Conservation (phyloP, 92 coral and sea anemone species). For the Paramuricea clavata region DNA sequence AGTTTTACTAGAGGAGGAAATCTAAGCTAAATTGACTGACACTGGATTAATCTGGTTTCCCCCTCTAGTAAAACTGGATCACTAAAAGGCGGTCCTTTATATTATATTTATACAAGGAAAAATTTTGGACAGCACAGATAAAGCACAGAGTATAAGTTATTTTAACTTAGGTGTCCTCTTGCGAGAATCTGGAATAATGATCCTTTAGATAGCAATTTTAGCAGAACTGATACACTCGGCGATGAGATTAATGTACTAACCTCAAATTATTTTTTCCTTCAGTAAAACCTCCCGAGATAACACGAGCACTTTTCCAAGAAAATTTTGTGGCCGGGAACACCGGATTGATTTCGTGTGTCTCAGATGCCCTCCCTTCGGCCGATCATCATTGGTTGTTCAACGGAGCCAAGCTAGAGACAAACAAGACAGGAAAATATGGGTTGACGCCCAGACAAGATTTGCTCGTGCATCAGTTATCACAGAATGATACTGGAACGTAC, state of each 20-base stretch:
- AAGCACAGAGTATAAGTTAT: too few relatives aligned
- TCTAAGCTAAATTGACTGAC: too few relatives aligned
- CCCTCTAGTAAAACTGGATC: too few relatives aligned
- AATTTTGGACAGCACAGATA: too few relatives aligned
- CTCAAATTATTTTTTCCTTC: neutral
- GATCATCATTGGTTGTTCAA: constrained; percentile 23
- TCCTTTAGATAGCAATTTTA: constrained; percentile 16
- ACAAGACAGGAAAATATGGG: constrained; percentile 5
- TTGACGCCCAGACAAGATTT: constrained; percentile 1
- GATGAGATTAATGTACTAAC: neutral
- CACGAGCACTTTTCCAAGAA: neutral
- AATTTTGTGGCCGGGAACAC: neutral
- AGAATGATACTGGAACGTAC: constrained; percentile 27
- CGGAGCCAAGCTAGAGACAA: constrained; percentile 10
- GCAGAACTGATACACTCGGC: constrained; percentile 1
- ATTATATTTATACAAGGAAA: too few relatives aligned
- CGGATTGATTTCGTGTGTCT: constrained; percentile 11
- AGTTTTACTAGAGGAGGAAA: too few relatives aligned
- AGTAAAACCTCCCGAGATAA: constrained; percentile 22
- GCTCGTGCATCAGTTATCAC: neutral
- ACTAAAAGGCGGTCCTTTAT: too few relatives aligned
- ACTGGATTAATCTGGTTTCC: too few relatives aligned
- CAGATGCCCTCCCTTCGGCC: constrained; percentile 29
- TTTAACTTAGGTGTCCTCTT: too few relatives aligned
- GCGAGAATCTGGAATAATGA: neutral